Percentiles rank a stretch among this genome's conserved stretches.
phyloP scores from a whole-genome alignment of 2,888 invertebrate species.

The Marasmarcha lunaedactyla region DNA sequence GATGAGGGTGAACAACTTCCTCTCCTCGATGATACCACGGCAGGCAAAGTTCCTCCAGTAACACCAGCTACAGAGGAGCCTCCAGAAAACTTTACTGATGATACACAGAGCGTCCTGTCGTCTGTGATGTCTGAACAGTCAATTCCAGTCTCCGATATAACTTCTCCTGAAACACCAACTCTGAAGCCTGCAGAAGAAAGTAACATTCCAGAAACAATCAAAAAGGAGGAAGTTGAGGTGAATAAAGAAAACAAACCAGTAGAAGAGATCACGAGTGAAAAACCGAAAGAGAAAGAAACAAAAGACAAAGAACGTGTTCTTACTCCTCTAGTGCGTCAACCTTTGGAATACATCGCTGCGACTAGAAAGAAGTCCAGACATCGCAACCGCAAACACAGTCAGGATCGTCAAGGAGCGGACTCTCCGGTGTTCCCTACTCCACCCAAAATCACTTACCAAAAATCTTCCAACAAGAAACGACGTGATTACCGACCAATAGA shows the following conservation, averaged over 20 bases:
- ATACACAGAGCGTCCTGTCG: conserved; percentile 80
- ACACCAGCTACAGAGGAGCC: conserved; percentile 76
- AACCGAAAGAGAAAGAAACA: conserved; percentile 29
- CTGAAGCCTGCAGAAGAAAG: conserved; percentile 40
- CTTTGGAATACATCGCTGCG: conserved; percentile 80
- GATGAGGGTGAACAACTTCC: conserved; percentile 83
- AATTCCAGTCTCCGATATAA: conserved; percentile 76
- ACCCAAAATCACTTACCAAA: conserved; percentile 73
- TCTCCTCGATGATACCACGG: conserved; percentile 73
- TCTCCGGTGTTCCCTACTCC: conserved; percentile 77
- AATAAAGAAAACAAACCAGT: conserved; percentile 46
- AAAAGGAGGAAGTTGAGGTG: conserved; percentile 35
- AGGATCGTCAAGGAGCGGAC: conserved; percentile 74
- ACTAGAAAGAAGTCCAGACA: conserved; percentile 78
- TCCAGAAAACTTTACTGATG: conserved; percentile 76
- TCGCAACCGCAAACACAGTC: conserved; percentile 74
- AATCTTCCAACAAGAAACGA: conserved; percentile 66
- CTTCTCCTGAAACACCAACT: conserved; percentile 63
- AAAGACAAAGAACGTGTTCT: conserved; percentile 62
- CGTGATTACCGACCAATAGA: conserved; percentile 71
- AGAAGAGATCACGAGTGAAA: conserved; percentile 36
- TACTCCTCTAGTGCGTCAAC: conserved; percentile 78
- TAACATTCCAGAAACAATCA: conserved; percentile 31
- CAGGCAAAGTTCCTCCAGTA: conserved; percentile 74
- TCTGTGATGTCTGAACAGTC: conserved; percentile 81